Conservation (phyloP, 2,888 invertebrate species). For the Cantharis nigra region DNA sequence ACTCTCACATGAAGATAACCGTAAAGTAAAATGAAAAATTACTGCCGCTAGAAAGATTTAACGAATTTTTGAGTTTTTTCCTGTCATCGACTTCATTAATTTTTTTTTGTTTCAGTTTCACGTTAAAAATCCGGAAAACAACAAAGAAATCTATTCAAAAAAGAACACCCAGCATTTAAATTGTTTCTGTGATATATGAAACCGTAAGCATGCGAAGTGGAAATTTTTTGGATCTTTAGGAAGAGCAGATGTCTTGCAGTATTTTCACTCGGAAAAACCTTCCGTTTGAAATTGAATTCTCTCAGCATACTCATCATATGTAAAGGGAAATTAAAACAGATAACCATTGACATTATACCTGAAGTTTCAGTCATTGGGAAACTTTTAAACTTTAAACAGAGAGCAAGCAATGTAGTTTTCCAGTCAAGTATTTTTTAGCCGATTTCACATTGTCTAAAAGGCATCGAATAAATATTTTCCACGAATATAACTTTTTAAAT, state of each 20-base stretch:
- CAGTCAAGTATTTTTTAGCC: background rate
- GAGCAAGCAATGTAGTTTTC: background rate
- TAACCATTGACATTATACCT: background rate
- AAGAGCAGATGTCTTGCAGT: background rate
- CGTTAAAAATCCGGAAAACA: background rate
- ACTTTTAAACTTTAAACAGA: background rate
- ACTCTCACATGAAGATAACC: background rate
- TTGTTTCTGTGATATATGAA: background rate
- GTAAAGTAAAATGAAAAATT: background rate
- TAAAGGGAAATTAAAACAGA: background rate
- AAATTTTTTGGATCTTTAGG: background rate
- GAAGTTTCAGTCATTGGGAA: no score
- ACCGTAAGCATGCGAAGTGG: background rate
- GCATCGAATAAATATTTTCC: background rate
- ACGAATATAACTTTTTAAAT: background rate
- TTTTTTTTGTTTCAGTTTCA: background rate
- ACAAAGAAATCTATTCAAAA: background rate
- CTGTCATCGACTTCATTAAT: background rate
- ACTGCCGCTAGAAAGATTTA: background rate
- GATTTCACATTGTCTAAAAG: background rate
- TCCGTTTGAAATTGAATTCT: background rate
- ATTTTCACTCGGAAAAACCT: background rate
- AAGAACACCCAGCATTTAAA: background rate
- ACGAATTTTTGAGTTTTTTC: background rate
- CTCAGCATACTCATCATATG: background rate